Percentiles rank a stretch among this genome's conserved stretches.
Conservation (phyloP, 2,888 invertebrate species). For the Ptilodon capucinus region DNA sequence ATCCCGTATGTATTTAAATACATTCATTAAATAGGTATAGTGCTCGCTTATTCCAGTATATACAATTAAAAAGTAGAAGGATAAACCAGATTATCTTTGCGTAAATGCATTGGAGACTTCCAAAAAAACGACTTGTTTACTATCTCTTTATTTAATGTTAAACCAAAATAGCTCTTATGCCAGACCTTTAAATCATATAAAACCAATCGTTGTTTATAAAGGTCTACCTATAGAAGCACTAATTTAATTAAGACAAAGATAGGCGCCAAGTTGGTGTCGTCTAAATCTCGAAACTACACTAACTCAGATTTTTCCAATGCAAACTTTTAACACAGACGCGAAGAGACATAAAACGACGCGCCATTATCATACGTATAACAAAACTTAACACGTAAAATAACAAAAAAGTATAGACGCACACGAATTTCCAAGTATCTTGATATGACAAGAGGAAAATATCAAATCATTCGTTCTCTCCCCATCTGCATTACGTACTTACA, state of each 20-base stretch:
- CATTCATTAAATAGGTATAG: too few species aligned
- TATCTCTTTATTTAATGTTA: too few species aligned
- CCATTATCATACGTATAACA: neutral
- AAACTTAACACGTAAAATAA: neutral
- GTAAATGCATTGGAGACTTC: too few species aligned
- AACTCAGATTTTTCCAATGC: neutral
- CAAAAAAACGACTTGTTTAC: too few species aligned
- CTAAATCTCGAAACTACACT: neutral
- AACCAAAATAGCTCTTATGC: too few species aligned
- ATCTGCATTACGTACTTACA: constrained; percentile 18
- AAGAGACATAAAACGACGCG: neutral
- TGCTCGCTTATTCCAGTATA: too few species aligned
- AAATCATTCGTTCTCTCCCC: constrained; percentile 25
- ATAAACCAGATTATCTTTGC: too few species aligned
- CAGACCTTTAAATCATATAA: too few species aligned
- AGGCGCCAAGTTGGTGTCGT: neutral
- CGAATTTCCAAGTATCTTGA: neutral
- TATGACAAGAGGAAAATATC: constrained; percentile 17
- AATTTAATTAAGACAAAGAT: neutral
- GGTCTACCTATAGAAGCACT: neutral
- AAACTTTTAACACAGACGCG: neutral
- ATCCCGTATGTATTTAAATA: too few species aligned
- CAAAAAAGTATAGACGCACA: neutral
- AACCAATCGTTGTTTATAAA: too few species aligned
- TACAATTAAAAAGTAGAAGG: too few species aligned